phyloP scores from a whole-genome alignment of 2,797 vertebrate species.

The Helarctos malayanus region DNA sequence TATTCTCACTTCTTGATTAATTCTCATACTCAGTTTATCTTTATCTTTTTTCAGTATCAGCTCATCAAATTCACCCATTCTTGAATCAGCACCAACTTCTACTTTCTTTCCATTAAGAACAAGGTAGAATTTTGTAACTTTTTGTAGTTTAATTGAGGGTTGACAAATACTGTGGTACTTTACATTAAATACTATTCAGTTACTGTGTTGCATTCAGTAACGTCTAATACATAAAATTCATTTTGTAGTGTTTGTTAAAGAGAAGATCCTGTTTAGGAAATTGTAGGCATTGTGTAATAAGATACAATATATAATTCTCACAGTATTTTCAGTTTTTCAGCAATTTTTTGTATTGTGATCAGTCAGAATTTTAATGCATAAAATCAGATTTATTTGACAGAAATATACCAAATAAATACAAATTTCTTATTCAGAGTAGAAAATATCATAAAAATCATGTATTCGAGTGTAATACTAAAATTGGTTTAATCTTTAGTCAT shows the following conservation, averaged over 20 bases:
- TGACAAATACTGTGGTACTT: neutral
- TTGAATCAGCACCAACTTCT: neutral
- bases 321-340: neutral
- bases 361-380: slow-evolving; percentile 15
- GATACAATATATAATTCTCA: neutral
- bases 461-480: neutral
- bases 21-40: neutral
- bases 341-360: neutral
- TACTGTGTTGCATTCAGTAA: neutral
- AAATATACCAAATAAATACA: neutral
- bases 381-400: slow-evolving; percentile 19
- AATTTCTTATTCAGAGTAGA: slow-evolving; percentile 46
- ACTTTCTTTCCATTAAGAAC: neutral
- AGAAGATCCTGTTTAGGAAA: neutral
- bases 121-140: neutral
- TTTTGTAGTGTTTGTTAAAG: slow-evolving; percentile 1
- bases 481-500: neutral
- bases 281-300: neutral
- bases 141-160: neutral
- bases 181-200: neutral
- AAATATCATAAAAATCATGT: slow-evolving; percentile 37
- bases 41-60: neutral
- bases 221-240: slow-evolving; percentile 1
- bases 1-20: neutral
- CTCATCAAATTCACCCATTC: neutral